Base-by-base conservation (phyloP, 2,888 invertebrate genomes). In the Xanthia togata region DNA sequence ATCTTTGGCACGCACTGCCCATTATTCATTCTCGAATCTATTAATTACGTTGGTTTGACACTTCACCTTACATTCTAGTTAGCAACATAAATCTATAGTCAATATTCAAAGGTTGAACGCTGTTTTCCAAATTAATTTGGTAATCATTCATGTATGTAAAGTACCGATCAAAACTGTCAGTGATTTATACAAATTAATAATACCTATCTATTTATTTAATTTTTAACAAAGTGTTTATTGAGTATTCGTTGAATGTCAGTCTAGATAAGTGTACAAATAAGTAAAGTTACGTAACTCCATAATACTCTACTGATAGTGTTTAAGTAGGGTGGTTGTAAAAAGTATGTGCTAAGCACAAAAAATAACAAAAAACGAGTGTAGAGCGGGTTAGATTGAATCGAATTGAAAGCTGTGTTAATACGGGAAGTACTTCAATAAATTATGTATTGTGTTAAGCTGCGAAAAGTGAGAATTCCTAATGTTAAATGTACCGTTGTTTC, bases 291-390 rank as follows among this genome's bases (percentile, higher is more conserved):
- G 50, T 50, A 20, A 74, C 59, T 60, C 26, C 14, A 57, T 62
- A 78, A 77, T 79, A 79, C 67, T 84, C 67, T 79, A 77, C 53
- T 59, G 69, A 68, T 81, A 76, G 78, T 82, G 31, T 85, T 53
- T 82, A 76, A 81, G 26, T 73, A 57, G 12, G 70, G 75, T 82
- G 75, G 75, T 81, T 84, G 72, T 78, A 76, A 78, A 83, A 84
- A 74, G 83, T 88, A 89, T 89, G 88, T 89, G 90, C 87, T 84
- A 84, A 85, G 89, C 89, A 88, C 88, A 88, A 81, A 60, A 78
- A 76, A 71, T 59, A 67, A 70, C 31, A 77, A 65, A 68, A 75
- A 67, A 35, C 44, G 2, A 68, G 5, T 55, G 35, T 70, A 59
- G 41, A 73, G 62, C 26, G 65, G 69, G 55, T 35, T 63, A 53